Percentiles rank a stretch among this genome's conserved stretches.
These are phyloP conservation scores for Taenioides sp. DNA, from an alignment of 2,797 vertebrate species.

Conservation along the genomic window DNA sequence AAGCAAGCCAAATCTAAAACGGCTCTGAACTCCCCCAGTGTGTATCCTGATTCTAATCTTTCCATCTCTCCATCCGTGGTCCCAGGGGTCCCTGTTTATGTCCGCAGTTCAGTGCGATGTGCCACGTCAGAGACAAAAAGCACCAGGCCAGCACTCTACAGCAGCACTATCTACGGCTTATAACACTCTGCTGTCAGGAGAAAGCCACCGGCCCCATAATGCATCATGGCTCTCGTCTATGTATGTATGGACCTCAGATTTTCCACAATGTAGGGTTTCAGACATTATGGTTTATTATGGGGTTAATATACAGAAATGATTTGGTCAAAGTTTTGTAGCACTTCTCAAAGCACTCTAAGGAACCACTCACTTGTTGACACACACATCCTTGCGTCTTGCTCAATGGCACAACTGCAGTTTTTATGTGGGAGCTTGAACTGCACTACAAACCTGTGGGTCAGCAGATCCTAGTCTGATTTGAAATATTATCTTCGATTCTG, in stretches of 20 bases:
- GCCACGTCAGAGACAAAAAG: slow-evolving; percentile 46
- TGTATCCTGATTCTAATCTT: slow-evolving; percentile 18
- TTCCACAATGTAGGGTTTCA: neutral
- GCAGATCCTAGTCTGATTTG: too few species aligned
- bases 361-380: too few species aligned
- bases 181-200: slow-evolving; percentile 50
- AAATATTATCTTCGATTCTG: neutral
- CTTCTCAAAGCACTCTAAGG: too few species aligned
- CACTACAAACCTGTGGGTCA: too few species aligned
- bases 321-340: too few species aligned
- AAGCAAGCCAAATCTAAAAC: neutral
- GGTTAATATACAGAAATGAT: neutral
- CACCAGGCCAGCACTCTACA: slow-evolving; percentile 34
- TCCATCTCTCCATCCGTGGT: slow-evolving; percentile 25
- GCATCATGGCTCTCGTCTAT: slow-evolving; percentile 51
- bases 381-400: too few species aligned
- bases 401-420: too few species aligned
- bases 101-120: slow-evolving; percentile 37
- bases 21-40: neutral
- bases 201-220: slow-evolving; percentile 51
- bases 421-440: too few species aligned
- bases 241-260: slow-evolving; percentile 28
- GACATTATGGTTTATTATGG: neutral
- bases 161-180: slow-evolving; percentile 29
- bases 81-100: slow-evolving; percentile 27